A percentile compares a stretch with the other conserved stretches of the same genome.
phyloP scores from a whole-genome alignment of 2,797 vertebrate genomes.

The Galagoides demidoff region DNA sequence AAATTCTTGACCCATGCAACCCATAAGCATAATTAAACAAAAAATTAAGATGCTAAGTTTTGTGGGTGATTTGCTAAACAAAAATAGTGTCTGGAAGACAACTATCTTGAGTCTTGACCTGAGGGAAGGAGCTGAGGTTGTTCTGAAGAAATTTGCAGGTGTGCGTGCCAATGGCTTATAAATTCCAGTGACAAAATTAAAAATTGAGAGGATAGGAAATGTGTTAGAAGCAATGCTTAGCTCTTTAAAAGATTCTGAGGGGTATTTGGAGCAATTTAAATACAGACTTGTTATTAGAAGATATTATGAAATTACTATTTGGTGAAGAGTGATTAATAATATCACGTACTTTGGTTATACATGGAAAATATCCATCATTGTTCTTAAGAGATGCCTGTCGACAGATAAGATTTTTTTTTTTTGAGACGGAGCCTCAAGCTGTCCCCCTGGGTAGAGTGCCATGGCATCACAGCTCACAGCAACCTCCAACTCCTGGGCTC shows the following conservation, averaged over 20 bases:
- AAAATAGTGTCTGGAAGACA: background rate
- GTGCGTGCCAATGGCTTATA: background rate
- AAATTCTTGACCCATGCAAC: background rate
- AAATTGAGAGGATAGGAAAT: background rate
- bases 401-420: background rate
- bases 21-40: too few species aligned
- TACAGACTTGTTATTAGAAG: background rate
- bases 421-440: too few species aligned
- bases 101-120: background rate
- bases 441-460: too few species aligned
- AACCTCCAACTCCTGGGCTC: too few species aligned
- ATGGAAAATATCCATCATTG: background rate
- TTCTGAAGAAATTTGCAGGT: background rate
- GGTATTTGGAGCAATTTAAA: background rate
- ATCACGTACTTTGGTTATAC: rapidly evolving
- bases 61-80: background rate
- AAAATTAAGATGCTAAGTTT: background rate
- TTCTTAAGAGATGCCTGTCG: background rate
- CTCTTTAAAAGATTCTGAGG: too few species aligned
- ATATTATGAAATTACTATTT: background rate
- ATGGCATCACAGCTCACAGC: too few species aligned
- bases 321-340: background rate
- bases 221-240: too few species aligned
- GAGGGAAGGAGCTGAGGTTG: background rate
- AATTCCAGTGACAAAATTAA: background rate